Evolutionary conservation across 2,888 invertebrate genomes (phyloP).

Genomic region (Ptilodon capucinus): DNA sequence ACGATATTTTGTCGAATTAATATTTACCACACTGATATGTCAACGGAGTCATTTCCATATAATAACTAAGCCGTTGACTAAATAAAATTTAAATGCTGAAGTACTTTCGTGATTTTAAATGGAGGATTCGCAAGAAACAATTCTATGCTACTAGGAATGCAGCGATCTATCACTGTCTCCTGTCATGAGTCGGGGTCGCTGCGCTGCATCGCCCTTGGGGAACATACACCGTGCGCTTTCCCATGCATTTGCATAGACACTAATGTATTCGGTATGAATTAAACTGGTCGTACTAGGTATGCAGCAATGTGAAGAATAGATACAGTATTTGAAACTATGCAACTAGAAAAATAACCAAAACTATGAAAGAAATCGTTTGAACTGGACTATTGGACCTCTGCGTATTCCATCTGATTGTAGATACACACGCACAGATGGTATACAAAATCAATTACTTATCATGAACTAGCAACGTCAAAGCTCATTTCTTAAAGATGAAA

Average conservation of each 20-base stretch:
- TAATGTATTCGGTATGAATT: too few relatives aligned
- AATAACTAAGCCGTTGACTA: too few relatives aligned
- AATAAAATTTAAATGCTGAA: too few relatives aligned
- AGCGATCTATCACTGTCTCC: constrained; percentile 18
- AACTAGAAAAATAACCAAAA: not conserved
- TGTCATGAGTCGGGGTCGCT: constrained; percentile 14
- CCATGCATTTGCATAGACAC: constrained; percentile 20
- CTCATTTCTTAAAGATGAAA: not conserved
- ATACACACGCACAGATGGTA: not conserved
- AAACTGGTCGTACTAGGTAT: too few relatives aligned
- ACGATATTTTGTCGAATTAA: not conserved
- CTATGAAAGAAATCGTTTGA: too few relatives aligned
- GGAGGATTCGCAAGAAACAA: not conserved
- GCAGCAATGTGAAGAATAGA: too few relatives aligned
- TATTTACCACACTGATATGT: not conserved
- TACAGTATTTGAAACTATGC: not conserved
- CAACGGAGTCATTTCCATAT: not conserved
- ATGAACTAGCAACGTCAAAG: not conserved
- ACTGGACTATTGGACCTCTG: too few relatives aligned
- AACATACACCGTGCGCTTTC: constrained; percentile 9
- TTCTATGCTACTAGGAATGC: constrained; percentile 1
- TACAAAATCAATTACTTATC: not conserved
- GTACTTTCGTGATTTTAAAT: too few relatives aligned
- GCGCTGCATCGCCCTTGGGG: constrained; percentile 8
- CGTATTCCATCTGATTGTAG: not conserved